Percentiles rank a stretch among this genome's conserved stretches.
Conservation (phyloP, 2,113 vertebrate genomes). For the Morphnarchus princeps region DNA sequence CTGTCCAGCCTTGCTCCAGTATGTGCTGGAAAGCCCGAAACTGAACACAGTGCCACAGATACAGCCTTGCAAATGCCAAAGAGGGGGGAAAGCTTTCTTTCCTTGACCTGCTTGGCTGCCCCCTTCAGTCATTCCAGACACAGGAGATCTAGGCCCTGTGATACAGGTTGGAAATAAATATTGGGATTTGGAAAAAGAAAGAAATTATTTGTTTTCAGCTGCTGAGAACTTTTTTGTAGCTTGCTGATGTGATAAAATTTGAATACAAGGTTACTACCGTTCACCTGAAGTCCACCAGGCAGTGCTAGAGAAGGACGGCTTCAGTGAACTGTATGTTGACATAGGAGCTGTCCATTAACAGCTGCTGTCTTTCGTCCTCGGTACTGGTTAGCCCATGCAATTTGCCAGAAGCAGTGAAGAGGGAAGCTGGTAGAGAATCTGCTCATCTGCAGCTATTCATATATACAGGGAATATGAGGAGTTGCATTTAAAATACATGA, state of each 20-base stretch:
- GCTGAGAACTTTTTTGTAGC: not conserved
- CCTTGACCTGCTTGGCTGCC: not conserved
- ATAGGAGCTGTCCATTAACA: rapidly evolving
- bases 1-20: not conserved
- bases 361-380: rapidly evolving
- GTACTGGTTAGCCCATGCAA: too few relatives aligned
- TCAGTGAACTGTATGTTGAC: not conserved
- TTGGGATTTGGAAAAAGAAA: not conserved
- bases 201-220: not conserved
- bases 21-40: not conserved
- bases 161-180: not conserved
- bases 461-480: not conserved
- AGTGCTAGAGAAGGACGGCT: not conserved
- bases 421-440: not conserved
- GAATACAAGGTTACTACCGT: not conserved
- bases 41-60: not conserved
- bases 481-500: rapidly evolving
- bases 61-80: not conserved
- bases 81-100: not conserved
- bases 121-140: not conserved
- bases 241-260: not conserved
- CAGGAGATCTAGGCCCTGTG: not conserved
- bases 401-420: not conserved
- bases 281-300: not conserved
- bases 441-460: not conserved